These are phyloP conservation scores for Ctenochaetus hawaiiensis DNA, from an alignment of 2,797 vertebrate genomes.

Conservation along the genomic window DNA sequence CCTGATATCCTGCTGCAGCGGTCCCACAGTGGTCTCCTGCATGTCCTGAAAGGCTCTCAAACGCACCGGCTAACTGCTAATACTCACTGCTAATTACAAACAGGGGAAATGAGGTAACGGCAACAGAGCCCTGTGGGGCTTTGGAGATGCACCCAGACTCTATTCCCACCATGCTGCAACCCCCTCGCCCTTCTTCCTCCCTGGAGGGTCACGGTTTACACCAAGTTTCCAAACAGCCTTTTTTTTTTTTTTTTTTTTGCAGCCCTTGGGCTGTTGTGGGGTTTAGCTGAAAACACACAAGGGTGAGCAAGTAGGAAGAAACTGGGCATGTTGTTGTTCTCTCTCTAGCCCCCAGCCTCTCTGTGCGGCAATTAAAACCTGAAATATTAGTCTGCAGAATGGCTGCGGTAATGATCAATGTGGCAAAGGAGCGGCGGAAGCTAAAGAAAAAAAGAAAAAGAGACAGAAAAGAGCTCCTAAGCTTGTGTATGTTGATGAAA, in stretches of 20 bases:
- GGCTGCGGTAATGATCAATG: slow-evolving; percentile 64
- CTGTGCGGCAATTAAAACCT: slow-evolving; percentile 69
- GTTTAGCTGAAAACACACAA: slow-evolving; percentile 49
- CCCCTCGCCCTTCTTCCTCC: slow-evolving; percentile 51
- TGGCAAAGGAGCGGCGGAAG: slow-evolving; percentile 25
- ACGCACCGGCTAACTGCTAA: slow-evolving; percentile 65
- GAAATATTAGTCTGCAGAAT: slow-evolving; percentile 75
- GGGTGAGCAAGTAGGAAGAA: slow-evolving; percentile 51
- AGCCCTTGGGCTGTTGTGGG: slow-evolving; percentile 36
- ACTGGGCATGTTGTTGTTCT: slow-evolving; percentile 57
- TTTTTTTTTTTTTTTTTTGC: too few relatives aligned
- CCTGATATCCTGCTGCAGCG: slow-evolving; percentile 71
- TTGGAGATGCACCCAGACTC: slow-evolving; percentile 45
- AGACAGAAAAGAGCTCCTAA: slow-evolving; percentile 40
- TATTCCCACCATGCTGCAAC: slow-evolving; percentile 36
- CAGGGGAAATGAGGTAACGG: slow-evolving; percentile 78
- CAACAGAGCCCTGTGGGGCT: slow-evolving; percentile 41
- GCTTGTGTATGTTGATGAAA: slow-evolving; percentile 60
- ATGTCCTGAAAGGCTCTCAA: slow-evolving; percentile 61
- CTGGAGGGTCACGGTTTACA: slow-evolving; percentile 31
- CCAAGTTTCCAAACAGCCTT: slow-evolving; percentile 61
- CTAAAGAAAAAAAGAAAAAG: slow-evolving; percentile 32
- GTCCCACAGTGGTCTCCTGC: slow-evolving; percentile 50
- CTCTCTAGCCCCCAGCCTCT: slow-evolving; percentile 43
- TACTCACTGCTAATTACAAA: slow-evolving; percentile 77